Conservation (phyloP, 1,140 invertebrate genomes). For the Gonatopus flavifemur region DNA sequence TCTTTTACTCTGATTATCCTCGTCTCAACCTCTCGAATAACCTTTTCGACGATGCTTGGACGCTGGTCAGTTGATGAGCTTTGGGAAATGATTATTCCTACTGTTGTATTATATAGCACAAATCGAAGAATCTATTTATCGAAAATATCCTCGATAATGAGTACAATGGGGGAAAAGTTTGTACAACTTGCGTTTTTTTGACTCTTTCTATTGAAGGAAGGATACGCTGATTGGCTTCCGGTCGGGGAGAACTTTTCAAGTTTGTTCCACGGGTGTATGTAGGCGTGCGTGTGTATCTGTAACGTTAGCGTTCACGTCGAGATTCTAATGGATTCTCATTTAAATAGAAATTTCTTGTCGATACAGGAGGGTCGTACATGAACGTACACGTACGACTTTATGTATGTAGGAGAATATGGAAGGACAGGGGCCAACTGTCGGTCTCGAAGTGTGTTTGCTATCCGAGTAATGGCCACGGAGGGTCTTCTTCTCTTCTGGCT, state of each 20-base stretch:
- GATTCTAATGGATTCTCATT: slow-evolving; percentile 57
- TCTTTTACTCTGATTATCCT: slow-evolving; percentile 22
- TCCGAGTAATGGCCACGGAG: slow-evolving; percentile 56
- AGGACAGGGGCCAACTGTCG: slow-evolving; percentile 44
- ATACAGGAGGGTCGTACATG: slow-evolving; percentile 43
- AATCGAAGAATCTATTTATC: no score
- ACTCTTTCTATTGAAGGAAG: no score
- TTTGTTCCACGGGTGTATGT: slow-evolving; percentile 14
- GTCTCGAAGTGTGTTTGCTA: slow-evolving; percentile 59
- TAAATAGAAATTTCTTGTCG: slow-evolving; percentile 59
- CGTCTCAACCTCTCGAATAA: slow-evolving; percentile 28
- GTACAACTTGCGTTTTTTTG: no score
- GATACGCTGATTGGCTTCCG: slow-evolving; percentile 38
- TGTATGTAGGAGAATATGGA: slow-evolving; percentile 31
- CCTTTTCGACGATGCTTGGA: no score
- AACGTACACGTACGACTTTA: no score
- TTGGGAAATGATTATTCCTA: no score
- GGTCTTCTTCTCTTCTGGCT: slow-evolving; percentile 44
- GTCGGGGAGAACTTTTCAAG: slow-evolving; percentile 26
- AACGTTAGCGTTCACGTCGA: no score
- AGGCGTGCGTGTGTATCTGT: no score
- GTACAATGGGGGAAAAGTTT: no score
- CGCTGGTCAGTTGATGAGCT: slow-evolving; percentile 33
- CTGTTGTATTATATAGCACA: no score
- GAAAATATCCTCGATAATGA: no score